Base-by-base conservation (phyloP, 2,113 vertebrate genomes). In the Eudyptes chrysolophus region DNA sequence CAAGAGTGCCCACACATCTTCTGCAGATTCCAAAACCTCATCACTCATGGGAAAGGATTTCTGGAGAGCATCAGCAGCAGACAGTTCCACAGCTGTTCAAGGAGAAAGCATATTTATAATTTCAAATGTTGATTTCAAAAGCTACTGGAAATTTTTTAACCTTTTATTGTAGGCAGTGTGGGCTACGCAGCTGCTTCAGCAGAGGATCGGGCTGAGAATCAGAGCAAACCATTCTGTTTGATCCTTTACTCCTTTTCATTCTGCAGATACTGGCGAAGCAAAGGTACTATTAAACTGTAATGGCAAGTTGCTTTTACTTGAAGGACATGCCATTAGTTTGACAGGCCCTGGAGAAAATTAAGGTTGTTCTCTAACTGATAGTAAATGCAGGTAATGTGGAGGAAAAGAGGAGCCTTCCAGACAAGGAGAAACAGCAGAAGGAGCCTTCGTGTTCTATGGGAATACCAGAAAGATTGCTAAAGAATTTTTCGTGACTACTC, bases 91-190 rank as follows among this genome's bases (percentile, higher is more conserved):
- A 94, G 81, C 87, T 96, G 92, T 68, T 91, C n/a, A 85, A 89
- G 64, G n/a, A 51, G 30, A 89, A 96, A 89, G 19, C 7, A 14
- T 75, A 94, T 87, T 89, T 69, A 84, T 93, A 2, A 92, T 87
- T 89, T 94, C 77, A 84, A 95, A 85, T 10, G 29, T 25, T 70
- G 44, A 82, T 87, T 95, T 93, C 61, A 89, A 91, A 96, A 82
- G 65, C 84, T 94, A 96, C 77, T 82, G 89, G 77, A 84, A 48
- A 25, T 10, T 32, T 96, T 81, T 87, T 64, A 88, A 76, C 68
- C 3, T 3, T 72, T 94, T 83, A 57, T 24, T 72, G 13, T 52
- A 74, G 49, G 55, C 24, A 57, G 13, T 11, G 27, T 17, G 49
- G 36, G 30, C 42, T 46, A 65, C 2, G 3, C 42, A 83, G 40